Conservation (phyloP, 2,797 vertebrate genomes). For the Sebastiscus tertius region DNA sequence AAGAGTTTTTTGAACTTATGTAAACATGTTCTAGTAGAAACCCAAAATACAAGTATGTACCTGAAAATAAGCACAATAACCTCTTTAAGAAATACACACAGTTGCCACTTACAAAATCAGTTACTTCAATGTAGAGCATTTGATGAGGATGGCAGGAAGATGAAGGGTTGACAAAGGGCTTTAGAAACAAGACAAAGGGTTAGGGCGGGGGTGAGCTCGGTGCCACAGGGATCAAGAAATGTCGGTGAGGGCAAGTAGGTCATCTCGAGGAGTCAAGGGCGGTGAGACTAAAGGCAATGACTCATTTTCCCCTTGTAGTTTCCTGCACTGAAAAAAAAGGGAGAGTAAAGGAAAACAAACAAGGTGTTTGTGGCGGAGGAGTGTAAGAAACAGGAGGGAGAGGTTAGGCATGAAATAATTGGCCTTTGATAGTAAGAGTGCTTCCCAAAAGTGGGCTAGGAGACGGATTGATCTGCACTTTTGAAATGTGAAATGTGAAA, state of each 20-base stretch:
- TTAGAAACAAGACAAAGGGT: neutral
- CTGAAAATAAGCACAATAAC: no score
- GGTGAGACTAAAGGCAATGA: neutral
- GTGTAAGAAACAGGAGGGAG: neutral
- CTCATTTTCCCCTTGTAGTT: neutral
- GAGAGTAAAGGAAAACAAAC: neutral
- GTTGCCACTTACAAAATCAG: neutral
- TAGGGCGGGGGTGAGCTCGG: neutral
- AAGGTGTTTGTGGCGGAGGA: neutral
- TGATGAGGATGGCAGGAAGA: neutral
- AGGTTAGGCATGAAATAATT: neutral
- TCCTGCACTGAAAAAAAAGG: neutral
- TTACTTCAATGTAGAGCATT: neutral
- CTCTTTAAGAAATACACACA: neutral
- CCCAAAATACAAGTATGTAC: fast-evolving
- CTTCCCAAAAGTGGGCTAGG: neutral
- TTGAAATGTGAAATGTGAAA: neutral
- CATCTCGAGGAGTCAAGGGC: neutral
- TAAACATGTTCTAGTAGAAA: no score
- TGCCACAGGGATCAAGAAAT: neutral
- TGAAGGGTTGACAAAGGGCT: neutral
- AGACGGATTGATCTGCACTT: neutral
- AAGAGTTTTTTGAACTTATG: no score
- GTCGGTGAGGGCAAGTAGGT: neutral
- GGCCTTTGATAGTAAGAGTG: neutral